Conservation (phyloP, 2,797 vertebrate species). For the Pangasius djambal region DNA sequence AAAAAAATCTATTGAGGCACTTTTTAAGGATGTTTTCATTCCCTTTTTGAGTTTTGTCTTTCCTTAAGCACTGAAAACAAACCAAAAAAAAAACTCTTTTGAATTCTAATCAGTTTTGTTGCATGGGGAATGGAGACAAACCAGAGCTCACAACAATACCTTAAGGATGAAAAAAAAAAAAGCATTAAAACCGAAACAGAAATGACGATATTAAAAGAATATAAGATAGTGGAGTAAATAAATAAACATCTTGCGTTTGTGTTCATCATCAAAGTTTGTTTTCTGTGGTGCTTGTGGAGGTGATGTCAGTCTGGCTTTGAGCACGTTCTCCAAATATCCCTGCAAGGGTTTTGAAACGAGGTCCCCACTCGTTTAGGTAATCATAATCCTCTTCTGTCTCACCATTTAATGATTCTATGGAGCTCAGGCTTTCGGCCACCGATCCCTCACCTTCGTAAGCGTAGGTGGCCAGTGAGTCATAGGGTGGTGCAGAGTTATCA, state of each 20-base stretch:
- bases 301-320: slow-evolving; percentile 76
- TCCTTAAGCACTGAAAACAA: slow-evolving; percentile 40
- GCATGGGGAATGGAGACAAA: slow-evolving; percentile 57
- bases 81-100: slow-evolving; percentile 1
- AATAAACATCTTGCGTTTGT: slow-evolving; percentile 40
- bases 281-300: slow-evolving; percentile 61
- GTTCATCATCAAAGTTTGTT: slow-evolving; percentile 64
- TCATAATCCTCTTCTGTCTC: slow-evolving; percentile 91
- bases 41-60: slow-evolving; percentile 10
- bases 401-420: slow-evolving; percentile 84
- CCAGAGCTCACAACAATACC: slow-evolving; percentile 30
- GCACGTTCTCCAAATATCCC: slow-evolving; percentile 90
- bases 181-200: slow-evolving; percentile 46
- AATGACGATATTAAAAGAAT: slow-evolving; percentile 54
- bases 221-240: slow-evolving; percentile 35
- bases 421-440: slow-evolving; percentile 92
- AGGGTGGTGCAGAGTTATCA: slow-evolving; percentile 89
- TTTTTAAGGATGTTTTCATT: slow-evolving; percentile 76
- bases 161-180: slow-evolving; percentile 26
- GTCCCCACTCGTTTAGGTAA: slow-evolving; percentile 94
- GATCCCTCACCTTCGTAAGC: slow-evolving; percentile 96
- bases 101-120: not conserved
- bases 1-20: slow-evolving; percentile 80
- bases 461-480: slow-evolving; percentile 95
- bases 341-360: slow-evolving; percentile 93